These are phyloP conservation scores for Corythornis cristatus DNA, from an alignment of 2,113 vertebrate species.

Conservation along the genomic window DNA sequence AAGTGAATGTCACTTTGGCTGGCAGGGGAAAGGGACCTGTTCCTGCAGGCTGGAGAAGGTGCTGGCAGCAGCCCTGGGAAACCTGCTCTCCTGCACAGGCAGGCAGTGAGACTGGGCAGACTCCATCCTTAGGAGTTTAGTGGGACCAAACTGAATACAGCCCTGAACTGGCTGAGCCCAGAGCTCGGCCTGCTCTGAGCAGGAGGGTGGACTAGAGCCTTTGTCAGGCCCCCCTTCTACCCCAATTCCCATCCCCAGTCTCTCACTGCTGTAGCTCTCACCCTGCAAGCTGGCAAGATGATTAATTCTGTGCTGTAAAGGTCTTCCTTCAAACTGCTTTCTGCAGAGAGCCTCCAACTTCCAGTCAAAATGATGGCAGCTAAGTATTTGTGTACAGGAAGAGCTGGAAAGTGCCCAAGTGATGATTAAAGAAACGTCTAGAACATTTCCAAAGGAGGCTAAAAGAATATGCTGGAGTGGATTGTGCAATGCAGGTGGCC, in stretches of 20 bases:
- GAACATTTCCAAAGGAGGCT: neutral
- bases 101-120: neutral
- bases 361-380: neutral
- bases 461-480: neutral
- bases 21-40: neutral
- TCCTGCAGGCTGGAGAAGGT: neutral
- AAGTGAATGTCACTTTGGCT: neutral
- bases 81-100: fast-evolving
- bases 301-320: neutral
- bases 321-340: neutral
- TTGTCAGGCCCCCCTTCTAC: neutral
- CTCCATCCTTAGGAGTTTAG: too few relatives aligned
- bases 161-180: neutral
- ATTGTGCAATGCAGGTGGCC: neutral
- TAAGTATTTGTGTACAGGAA: neutral
- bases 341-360: neutral
- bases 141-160: neutral
- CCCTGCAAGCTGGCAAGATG: too few relatives aligned
- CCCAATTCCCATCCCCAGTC: neutral
- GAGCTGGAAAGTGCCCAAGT: neutral
- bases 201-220: neutral
- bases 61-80: neutral
- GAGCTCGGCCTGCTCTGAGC: neutral
- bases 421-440: neutral
- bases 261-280: neutral